phyloP scores from a whole-genome alignment of 2,797 vertebrate genomes.

The Erpetoichthys calabaricus region DNA sequence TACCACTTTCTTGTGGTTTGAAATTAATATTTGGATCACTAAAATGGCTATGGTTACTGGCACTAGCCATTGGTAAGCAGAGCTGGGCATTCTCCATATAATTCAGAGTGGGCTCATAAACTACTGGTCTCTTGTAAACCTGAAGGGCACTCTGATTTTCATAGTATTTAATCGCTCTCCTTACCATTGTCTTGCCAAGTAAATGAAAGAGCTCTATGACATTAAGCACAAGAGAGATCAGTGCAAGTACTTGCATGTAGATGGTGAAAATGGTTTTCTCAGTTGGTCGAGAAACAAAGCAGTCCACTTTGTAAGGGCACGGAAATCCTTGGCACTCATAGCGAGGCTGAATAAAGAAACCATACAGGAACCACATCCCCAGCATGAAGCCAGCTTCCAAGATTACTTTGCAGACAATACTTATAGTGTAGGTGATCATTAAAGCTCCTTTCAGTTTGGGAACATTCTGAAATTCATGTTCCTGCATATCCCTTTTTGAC shows the following conservation, averaged over 20 bases:
- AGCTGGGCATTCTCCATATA: slow-evolving; percentile 22
- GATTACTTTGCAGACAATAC: slow-evolving; percentile 49
- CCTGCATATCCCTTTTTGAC: slow-evolving; percentile 1
- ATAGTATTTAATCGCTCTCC: slow-evolving; percentile 23
- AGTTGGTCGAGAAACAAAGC: slow-evolving; percentile 61
- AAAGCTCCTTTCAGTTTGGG: slow-evolving; percentile 48
- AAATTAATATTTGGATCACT: no score
- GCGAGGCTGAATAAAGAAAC: slow-evolving; percentile 44
- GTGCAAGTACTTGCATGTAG: slow-evolving; percentile 52
- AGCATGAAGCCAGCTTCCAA: slow-evolving; percentile 52
- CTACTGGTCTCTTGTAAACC: no score
- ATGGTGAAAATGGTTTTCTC: slow-evolving; percentile 68
- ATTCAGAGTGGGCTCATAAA: not conserved
- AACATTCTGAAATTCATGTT: slow-evolving; percentile 3
- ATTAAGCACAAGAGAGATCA: slow-evolving; percentile 55
- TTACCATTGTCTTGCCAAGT: slow-evolving; percentile 37
- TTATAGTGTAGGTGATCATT: slow-evolving; percentile 46
- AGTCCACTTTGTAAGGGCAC: slow-evolving; percentile 62
- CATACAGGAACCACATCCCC: slow-evolving; percentile 59
- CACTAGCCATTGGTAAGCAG: slow-evolving; percentile 14
- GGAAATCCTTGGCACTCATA: slow-evolving; percentile 43
- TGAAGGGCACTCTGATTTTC: no score
- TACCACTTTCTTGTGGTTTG: no score
- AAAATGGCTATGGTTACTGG: no score
- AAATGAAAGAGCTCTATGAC: slow-evolving; percentile 52